Percentiles rank a stretch among this genome's conserved stretches.
These are phyloP conservation scores for Pantherophis vulpinus DNA, from an alignment of 2,797 vertebrate species.

Conservation along the genomic window DNA sequence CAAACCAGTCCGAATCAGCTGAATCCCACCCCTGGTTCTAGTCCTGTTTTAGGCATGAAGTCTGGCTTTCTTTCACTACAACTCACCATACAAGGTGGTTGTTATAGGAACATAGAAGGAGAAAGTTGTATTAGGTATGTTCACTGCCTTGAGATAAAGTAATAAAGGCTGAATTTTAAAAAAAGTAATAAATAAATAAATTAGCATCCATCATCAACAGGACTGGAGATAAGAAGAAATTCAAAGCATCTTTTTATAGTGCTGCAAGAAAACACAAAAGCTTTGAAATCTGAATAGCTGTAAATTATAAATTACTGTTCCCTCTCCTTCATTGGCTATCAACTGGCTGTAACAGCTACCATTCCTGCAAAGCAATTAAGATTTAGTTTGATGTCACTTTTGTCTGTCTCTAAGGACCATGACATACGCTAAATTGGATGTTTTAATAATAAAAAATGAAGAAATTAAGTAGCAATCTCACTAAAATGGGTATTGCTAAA, in stretches of 20 bases:
- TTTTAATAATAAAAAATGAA: not conserved
- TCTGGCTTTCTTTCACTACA: not conserved
- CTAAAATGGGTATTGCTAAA: not conserved
- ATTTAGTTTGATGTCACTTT: not conserved
- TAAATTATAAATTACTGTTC: not conserved
- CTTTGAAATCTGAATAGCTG: not conserved
- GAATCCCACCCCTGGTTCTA: not conserved
- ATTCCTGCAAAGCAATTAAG: not conserved
- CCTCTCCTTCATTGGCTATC: not conserved
- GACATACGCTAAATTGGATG: not conserved
- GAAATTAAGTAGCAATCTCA: not conserved
- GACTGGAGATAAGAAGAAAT: not conserved
- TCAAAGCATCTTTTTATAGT: not conserved
- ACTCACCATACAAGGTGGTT: too few species aligned
- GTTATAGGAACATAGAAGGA: too few species aligned
- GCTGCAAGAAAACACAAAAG: not conserved
- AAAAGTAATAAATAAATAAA: too few species aligned
- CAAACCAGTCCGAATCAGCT: too few species aligned
- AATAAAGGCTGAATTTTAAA: too few species aligned
- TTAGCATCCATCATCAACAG: not conserved
- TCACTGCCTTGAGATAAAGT: too few species aligned
- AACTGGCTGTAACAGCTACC: not conserved
- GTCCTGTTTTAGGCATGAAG: not conserved
- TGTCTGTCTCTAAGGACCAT: not conserved
- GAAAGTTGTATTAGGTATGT: too few species aligned